These are phyloP conservation scores for Limenitis camilla DNA, from an alignment of 2,888 invertebrate genomes.

Conservation along the genomic window DNA sequence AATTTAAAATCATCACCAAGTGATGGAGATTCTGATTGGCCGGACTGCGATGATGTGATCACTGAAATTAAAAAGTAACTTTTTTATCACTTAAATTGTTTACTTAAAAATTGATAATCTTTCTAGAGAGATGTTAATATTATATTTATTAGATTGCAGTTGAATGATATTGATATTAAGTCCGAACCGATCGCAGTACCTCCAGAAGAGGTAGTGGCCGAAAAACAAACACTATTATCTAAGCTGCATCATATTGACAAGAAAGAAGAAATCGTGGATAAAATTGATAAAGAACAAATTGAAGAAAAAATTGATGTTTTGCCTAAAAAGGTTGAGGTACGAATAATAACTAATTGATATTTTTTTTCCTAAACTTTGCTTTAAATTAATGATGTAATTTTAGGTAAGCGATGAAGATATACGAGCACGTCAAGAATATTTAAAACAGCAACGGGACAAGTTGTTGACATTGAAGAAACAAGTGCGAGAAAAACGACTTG, in stretches of 20 bases:
- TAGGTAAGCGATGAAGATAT: conserved; percentile 77
- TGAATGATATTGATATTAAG: conserved; percentile 46
- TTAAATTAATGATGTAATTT: not conserved
- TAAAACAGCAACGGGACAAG: conserved; percentile 92
- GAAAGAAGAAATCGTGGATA: conserved; percentile 36
- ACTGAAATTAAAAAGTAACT: conserved; percentile 74
- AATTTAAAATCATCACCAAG: conserved; percentile 46
- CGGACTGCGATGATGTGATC: conserved; percentile 74
- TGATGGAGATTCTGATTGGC: conserved; percentile 56
- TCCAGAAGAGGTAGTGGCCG: conserved; percentile 57
- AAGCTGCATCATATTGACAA: conserved; percentile 60
- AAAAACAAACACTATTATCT: conserved; percentile 56
- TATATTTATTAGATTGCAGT: conserved; percentile 43
- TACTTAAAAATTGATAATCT: not conserved
- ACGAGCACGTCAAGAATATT: conserved; percentile 86
- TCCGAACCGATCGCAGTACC: conserved; percentile 41
- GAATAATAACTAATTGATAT: not conserved
- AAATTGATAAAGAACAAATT: conserved; percentile 23
- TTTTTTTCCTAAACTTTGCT: no score
- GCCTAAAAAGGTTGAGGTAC: conserved; percentile 53
- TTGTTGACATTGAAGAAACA: conserved; percentile 91
- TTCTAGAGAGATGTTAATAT: not conserved
- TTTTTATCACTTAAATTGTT: not conserved
- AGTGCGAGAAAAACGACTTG: conserved; percentile 86
- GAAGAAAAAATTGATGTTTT: conserved; percentile 31